A percentile compares a stretch with the other conserved stretches of the same genome.
These are phyloP conservation scores for Bombus sibiricus DNA, from an alignment of 1,140 invertebrate species.

Conservation along the genomic window DNA sequence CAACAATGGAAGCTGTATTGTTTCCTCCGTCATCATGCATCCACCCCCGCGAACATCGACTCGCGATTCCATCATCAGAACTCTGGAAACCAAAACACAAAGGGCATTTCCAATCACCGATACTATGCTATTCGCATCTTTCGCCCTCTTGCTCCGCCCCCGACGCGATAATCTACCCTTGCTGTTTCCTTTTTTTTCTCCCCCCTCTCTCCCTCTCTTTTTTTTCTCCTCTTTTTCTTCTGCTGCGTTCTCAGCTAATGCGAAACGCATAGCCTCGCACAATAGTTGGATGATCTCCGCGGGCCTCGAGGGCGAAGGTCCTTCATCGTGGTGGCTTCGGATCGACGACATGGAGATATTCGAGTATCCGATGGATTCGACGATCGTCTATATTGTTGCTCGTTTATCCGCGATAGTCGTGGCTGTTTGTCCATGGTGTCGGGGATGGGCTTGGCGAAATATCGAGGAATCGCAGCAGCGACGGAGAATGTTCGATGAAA, in stretches of 20 bases:
- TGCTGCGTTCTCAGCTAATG: conserved; percentile 33
- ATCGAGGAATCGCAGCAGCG: background rate
- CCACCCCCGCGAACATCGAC: conserved; percentile 14
- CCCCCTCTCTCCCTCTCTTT: too few species aligned
- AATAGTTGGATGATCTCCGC: conserved; percentile 39
- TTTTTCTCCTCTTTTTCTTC: background rate
- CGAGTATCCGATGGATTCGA: background rate
- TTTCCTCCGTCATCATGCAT: conserved; percentile 48
- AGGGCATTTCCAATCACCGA: conserved; percentile 59
- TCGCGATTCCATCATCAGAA: conserved; percentile 49
- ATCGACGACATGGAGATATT: conserved; percentile 10
- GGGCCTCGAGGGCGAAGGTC: conserved; percentile 33
- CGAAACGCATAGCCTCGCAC: conserved; percentile 37
- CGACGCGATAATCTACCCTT: background rate
- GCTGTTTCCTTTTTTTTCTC: background rate
- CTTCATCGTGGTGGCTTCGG: background rate
- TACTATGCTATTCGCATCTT: conserved; percentile 31
- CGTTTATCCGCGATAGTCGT: background rate
- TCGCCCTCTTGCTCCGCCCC: background rate
- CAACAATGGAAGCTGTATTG: conserved; percentile 46
- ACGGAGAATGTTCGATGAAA: too few species aligned
- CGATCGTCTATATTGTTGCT: background rate
- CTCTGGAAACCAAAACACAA: conserved; percentile 51
- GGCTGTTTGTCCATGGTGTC: background rate
- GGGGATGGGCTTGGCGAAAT: background rate